Conservation (phyloP, 2,797 vertebrate genomes). For the Neosilurus hyrtlii region DNA sequence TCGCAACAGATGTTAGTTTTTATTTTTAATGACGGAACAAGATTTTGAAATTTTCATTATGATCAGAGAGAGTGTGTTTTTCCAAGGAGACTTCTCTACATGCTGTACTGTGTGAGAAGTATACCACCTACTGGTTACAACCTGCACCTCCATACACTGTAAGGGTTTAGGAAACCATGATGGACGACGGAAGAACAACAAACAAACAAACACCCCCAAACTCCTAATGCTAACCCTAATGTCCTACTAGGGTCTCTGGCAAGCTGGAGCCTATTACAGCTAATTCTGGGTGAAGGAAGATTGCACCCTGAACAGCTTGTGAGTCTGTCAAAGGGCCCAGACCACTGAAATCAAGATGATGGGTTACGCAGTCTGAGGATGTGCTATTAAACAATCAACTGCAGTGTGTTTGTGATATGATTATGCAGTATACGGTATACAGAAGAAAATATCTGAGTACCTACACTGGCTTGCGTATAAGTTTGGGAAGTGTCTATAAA, state of each 20-base stretch:
- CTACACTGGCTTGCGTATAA: neutral
- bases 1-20: conserved; percentile 84
- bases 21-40: conserved; percentile 82
- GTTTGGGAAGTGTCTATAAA: neutral
- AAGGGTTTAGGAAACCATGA: neutral
- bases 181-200: neutral
- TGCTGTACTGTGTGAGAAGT: conserved; percentile 72
- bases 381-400: neutral
- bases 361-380: neutral
- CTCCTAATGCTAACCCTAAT: neutral
- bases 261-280: no score
- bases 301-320: no score
- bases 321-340: neutral
- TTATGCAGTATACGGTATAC: neutral
- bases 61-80: conserved; percentile 54
- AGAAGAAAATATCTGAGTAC: neutral
- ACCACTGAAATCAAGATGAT: neutral
- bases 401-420: neutral
- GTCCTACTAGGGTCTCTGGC: no score
- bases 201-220: no score
- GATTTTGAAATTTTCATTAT: conserved; percentile 77
- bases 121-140: conserved; percentile 75
- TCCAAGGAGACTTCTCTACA: conserved; percentile 53
- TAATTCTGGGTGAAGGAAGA: no score
- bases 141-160: conserved; percentile 51